Base-by-base conservation (phyloP, 2,113 vertebrate species). In the Rhegmatorhina hoffmannsi region DNA sequence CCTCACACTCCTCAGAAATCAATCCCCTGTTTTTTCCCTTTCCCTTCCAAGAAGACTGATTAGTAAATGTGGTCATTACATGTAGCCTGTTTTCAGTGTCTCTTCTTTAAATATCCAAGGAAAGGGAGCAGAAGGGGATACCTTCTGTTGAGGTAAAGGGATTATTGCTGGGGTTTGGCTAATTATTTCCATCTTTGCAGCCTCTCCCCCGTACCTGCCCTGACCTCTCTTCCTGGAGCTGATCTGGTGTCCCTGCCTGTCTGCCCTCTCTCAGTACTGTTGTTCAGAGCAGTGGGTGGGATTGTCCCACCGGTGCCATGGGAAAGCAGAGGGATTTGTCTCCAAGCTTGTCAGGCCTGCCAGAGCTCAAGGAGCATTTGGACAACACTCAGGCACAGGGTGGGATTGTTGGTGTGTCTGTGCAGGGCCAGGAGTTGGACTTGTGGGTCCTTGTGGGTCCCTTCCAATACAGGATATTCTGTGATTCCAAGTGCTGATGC, bases 171-270 rank as follows among this genome's bases (percentile, higher is more conserved):
- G 81, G 36, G 18, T 85, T 75, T 74, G 81, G 81, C 78, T 92
- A 68, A 87, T 94, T 91, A 93, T 84, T 94, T 84, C 78, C 70
- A 87, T 87, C 92, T 79, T 87, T 68, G 46, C 80, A 34, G 53
- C 68, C 59, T 89, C 33, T 31, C 7, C 1, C 0, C 72, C 29
- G 63, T 53, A 80, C 91, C 85, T 94, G 85, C 85, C 89, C 70
- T 90, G 92, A 43, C 78, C 74, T 55, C 67, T 89, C 40, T 43
- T 77, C 23, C 68, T 59, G 2, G 21, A 60, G 72, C 67, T 56
- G 73, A 9, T 86, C 26, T 0, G 16, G 56, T 68, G n/a, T 55
- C 33, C 0, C 36, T 56, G 49, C 44, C 58, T 72, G 47, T 7
- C 2, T 81, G 14, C 59, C 43, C 17, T 77, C 46, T 56, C 28